phyloP scores from a whole-genome alignment of 2,888 invertebrate species.

The Aproaerema taeniolella region DNA sequence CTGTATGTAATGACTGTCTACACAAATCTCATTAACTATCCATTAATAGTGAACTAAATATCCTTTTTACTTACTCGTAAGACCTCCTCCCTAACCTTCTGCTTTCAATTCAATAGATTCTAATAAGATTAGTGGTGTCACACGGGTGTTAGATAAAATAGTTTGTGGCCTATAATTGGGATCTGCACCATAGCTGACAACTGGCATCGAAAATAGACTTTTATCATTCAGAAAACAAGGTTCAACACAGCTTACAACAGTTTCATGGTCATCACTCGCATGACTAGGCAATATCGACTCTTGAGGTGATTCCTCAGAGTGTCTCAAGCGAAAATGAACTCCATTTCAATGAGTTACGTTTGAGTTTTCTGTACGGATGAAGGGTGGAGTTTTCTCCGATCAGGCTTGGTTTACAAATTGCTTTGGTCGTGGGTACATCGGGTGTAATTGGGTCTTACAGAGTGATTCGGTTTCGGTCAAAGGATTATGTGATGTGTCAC shows the following conservation, averaged over 20 bases:
- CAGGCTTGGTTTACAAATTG: constrained; percentile 71
- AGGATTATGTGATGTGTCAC: constrained; percentile 64
- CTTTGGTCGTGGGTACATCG: constrained; percentile 72
- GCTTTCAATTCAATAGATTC: constrained; percentile 72
- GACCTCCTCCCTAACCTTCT: constrained; percentile 31
- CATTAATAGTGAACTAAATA: too few species aligned
- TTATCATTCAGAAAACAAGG: not conserved
- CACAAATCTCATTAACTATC: too few species aligned
- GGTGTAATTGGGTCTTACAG: constrained; percentile 76
- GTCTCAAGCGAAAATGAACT: constrained; percentile 16
- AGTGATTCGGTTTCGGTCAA: constrained; percentile 68
- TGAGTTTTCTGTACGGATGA: constrained; percentile 22
- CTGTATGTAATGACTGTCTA: too few species aligned
- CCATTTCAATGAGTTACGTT: constrained; percentile 25
- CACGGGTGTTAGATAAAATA: constrained; percentile 75
- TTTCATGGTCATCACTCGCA: constrained; percentile 71
- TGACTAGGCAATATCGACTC: constrained; percentile 74
- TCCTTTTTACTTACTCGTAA: too few species aligned
- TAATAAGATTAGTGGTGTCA: constrained; percentile 74
- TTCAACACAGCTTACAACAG: constrained; percentile 12
- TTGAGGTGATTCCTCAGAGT: constrained; percentile 45
- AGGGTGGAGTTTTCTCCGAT: constrained; percentile 65
- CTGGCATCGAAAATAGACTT: not conserved
- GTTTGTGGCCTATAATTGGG: constrained; percentile 76
- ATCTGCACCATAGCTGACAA: constrained; percentile 42